Conservation (phyloP, 2,797 vertebrate species). For the Darevskia nairensis region DNA sequence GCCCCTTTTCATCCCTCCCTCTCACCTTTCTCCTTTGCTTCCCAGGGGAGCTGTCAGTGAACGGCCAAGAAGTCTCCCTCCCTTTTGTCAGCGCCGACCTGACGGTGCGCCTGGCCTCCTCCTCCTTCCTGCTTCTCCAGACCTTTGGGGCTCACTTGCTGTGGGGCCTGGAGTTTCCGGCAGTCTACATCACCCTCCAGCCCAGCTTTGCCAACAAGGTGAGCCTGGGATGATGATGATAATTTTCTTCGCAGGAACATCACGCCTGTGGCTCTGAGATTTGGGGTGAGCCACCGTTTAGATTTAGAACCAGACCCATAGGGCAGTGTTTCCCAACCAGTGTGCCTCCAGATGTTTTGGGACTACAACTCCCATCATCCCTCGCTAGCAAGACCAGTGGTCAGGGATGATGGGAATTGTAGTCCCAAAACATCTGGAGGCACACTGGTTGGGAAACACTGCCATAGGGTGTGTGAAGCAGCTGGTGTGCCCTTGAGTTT, state of each 20-base stretch:
- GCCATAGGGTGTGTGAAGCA: too few relatives aligned
- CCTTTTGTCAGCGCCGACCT: slow-evolving; percentile 82
- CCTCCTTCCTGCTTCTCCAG: slow-evolving; percentile 86
- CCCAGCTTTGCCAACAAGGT: slow-evolving; percentile 88
- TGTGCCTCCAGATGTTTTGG: too few relatives aligned
- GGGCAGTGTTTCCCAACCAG: too few relatives aligned
- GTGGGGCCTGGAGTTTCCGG: slow-evolving; percentile 85
- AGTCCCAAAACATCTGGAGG: too few relatives aligned
- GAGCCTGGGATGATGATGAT: neutral
- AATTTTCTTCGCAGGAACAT: neutral
- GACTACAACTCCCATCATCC: too few relatives aligned
- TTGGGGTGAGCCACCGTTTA: fast-evolving
- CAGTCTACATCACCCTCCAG: slow-evolving; percentile 84
- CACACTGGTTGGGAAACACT: too few relatives aligned
- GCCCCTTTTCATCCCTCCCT: fast-evolving
- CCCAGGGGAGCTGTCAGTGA: slow-evolving; percentile 82
- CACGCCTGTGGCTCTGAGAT: too few relatives aligned
- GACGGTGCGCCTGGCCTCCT: slow-evolving; percentile 80
- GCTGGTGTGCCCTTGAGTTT: too few relatives aligned
- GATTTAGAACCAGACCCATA: neutral
- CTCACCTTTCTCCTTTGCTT: fast-evolving
- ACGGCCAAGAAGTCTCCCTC: slow-evolving; percentile 78
- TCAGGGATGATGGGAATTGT: too few relatives aligned
- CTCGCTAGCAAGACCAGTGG: too few relatives aligned
- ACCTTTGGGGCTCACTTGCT: slow-evolving; percentile 84